Conservation (phyloP, 2,113 vertebrate genomes). For the Pterocles gutturalis region DNA sequence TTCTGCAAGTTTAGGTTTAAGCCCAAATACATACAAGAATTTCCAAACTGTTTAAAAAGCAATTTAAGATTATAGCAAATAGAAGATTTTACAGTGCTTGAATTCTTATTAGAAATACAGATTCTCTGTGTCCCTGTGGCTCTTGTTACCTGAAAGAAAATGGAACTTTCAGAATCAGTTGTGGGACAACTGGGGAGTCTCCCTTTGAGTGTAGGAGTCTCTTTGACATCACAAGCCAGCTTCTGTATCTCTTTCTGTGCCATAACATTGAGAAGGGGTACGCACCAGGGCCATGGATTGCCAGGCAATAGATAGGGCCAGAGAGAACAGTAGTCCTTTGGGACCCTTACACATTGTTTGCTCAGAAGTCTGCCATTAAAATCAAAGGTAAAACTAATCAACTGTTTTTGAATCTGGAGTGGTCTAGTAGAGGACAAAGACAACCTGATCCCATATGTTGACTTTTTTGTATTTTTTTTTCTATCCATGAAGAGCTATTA, state of each 20-base stretch:
- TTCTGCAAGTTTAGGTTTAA: background rate
- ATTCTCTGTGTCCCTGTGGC: background rate
- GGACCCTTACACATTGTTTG: background rate
- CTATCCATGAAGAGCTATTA: background rate
- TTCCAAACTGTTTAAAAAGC: background rate
- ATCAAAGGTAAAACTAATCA: background rate
- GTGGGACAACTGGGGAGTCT: background rate
- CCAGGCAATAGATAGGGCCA: background rate
- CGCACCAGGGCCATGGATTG: background rate
- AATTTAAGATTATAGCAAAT: background rate
- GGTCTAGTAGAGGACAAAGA: background rate
- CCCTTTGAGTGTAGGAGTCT: background rate
- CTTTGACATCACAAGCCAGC: background rate
- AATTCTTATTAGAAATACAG: background rate
- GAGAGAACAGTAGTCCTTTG: background rate
- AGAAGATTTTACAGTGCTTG: background rate
- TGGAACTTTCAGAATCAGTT: background rate
- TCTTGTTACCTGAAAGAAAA: background rate
- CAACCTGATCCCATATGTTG: background rate
- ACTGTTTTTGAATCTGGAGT: background rate
- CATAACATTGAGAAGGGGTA: background rate
- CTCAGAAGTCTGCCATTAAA: background rate
- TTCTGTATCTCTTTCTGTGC: background rate
- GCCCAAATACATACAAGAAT: background rate
- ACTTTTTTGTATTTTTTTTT: background rate